These are phyloP conservation scores for Orbicella faveolata DNA, from an alignment of 64 coral and sea anemone genomes.

Conservation along the genomic window DNA sequence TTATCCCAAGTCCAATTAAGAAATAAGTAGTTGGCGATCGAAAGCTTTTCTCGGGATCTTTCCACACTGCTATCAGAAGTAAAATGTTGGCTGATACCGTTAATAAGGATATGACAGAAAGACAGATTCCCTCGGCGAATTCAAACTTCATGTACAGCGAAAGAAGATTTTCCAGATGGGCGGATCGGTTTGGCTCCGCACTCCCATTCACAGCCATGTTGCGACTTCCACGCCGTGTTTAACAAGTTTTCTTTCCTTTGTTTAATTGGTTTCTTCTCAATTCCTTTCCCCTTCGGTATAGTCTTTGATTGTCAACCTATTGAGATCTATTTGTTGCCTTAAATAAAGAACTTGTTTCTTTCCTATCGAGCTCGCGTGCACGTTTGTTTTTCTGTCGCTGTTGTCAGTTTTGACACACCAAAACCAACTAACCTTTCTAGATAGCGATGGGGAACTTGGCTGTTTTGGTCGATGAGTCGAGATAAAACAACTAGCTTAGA, in stretches of 20 bases:
- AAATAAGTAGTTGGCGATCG: conserved; percentile 71
- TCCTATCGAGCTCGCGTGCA: too few species aligned
- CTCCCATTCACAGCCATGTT: conserved; percentile 8
- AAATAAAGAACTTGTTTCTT: too few species aligned
- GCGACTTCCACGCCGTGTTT: background rate
- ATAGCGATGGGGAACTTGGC: too few species aligned
- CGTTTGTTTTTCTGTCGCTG: too few species aligned
- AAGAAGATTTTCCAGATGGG: conserved; percentile 9
- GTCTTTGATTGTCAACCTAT: too few species aligned
- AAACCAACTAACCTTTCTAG: too few species aligned
- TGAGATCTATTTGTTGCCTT: too few species aligned
- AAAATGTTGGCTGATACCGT: conserved; percentile 76
- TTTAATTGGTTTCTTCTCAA: background rate
- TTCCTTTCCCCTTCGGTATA: background rate
- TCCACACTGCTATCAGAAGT: conserved; percentile 58
- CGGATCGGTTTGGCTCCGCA: background rate
- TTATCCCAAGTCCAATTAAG: conserved; percentile 71
- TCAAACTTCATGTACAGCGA: conserved; percentile 76
- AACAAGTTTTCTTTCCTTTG: background rate
- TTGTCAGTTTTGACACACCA: too few species aligned
- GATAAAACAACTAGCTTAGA: too few species aligned
- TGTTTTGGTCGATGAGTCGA: too few species aligned
- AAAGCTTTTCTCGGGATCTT: conserved; percentile 68
- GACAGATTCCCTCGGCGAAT: conserved; percentile 55
- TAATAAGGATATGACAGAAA: conserved; percentile 52